These are phyloP conservation scores for Patella ulyssiponensis DNA, from an alignment of 2,888 invertebrate species.

Conservation along the genomic window DNA sequence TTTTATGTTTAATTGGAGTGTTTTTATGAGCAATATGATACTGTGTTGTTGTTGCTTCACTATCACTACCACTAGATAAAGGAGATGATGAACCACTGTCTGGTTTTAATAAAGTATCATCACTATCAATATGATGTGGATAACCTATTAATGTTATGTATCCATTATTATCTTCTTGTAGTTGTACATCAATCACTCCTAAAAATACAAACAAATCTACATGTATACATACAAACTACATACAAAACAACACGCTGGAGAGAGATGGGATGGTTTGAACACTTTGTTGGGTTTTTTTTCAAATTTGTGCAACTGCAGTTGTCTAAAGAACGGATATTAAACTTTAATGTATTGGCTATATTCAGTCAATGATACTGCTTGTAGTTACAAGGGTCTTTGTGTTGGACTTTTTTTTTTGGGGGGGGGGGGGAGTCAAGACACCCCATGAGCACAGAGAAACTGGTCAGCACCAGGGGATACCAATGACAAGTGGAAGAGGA, in stretches of 20 bases:
- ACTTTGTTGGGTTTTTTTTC: too few relatives aligned
- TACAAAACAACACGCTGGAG: background rate
- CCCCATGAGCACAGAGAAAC: too few relatives aligned
- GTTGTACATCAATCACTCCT: slow-evolving; percentile 72
- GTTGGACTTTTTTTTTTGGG: too few relatives aligned
- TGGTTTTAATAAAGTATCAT: slow-evolving; percentile 16
- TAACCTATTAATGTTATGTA: slow-evolving; percentile 74
- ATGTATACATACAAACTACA: background rate
- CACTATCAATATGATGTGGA: slow-evolving; percentile 45
- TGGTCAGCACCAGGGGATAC: too few relatives aligned
- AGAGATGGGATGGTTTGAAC: background rate
- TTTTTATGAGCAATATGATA: background rate
- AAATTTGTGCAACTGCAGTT: too few relatives aligned
- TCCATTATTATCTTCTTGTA: slow-evolving; percentile 74
- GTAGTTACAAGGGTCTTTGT: too few relatives aligned
- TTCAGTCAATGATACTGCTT: too few relatives aligned
- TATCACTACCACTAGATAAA: slow-evolving; percentile 48
- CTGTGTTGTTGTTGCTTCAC: slow-evolving; percentile 21
- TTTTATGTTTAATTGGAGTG: too few relatives aligned
- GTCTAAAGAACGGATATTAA: too few relatives aligned
- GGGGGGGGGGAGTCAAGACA: too few relatives aligned
- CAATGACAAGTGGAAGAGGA: too few relatives aligned
- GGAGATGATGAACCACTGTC: slow-evolving; percentile 40
- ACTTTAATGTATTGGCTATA: too few relatives aligned
- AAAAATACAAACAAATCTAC: slow-evolving; percentile 21